Evolutionary conservation across 1,140 invertebrate species (phyloP).

Genomic region (Drosophila repleta): DNA sequence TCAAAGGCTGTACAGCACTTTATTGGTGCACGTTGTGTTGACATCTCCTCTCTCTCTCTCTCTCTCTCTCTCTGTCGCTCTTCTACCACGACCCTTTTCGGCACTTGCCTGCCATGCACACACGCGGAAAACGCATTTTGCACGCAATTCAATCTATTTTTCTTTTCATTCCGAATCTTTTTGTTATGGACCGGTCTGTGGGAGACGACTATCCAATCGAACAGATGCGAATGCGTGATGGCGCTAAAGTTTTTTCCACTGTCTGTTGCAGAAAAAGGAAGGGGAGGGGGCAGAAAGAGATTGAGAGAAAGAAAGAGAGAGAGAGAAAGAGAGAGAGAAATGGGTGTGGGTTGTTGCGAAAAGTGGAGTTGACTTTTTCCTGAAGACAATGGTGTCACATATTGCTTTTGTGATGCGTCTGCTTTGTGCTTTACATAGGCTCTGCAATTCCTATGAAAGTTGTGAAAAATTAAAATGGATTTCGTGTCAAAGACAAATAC

Average conservation of each 20-base stretch:
- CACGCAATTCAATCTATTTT: slow-evolving; percentile 80
- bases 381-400: slow-evolving; percentile 62
- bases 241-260: slow-evolving; percentile 45
- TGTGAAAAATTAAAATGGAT: background rate
- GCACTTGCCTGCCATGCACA: slow-evolving; percentile 2
- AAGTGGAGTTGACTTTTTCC: slow-evolving; percentile 14
- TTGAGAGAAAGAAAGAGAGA: too few species aligned
- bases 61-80: background rate
- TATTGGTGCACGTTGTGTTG: slow-evolving; percentile 57
- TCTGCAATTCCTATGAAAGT: slow-evolving; percentile 11
- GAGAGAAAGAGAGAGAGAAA: background rate
- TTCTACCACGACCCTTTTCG: background rate
- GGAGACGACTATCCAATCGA: slow-evolving; percentile 18
- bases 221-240: slow-evolving; percentile 67
- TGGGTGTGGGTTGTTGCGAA: background rate
- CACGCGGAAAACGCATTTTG: slow-evolving; percentile 74
- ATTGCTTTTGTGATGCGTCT: slow-evolving; percentile 54
- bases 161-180: slow-evolving; percentile 74
- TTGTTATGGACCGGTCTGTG: slow-evolving; percentile 54
- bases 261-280: background rate
- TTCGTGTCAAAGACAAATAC: too few species aligned
- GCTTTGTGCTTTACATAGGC: slow-evolving; percentile 1
- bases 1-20: slow-evolving; percentile 52
- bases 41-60: background rate
- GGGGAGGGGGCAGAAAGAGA: background rate